Evolutionary conservation across 2,888 invertebrate species (phyloP).

Genomic region (Athrips mouffetella): DNA sequence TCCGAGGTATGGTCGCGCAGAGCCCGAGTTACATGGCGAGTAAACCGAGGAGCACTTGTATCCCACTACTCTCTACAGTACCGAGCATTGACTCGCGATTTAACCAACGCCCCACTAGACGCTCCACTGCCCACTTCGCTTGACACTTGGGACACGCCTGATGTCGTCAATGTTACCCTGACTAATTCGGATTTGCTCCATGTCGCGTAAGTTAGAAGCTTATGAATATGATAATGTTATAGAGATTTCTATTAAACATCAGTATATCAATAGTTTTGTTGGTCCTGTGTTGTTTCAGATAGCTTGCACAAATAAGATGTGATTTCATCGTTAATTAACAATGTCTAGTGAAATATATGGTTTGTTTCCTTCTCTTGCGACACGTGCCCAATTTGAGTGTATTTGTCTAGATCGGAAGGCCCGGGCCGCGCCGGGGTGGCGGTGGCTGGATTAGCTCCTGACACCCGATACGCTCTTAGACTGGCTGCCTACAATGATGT

Average conservation of each 20-base stretch:
- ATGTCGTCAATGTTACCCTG: conserved; percentile 64
- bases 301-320: conserved; percentile 9
- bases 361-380: neutral
- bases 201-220: conserved; percentile 59
- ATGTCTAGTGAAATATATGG: neutral
- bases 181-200: conserved; percentile 67
- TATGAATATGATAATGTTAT: conserved; percentile 40
- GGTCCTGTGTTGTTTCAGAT: conserved; percentile 2
- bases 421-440: conserved; percentile 65
- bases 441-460: conserved; percentile 84
- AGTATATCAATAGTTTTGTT: conserved; percentile 10
- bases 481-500: conserved; percentile 91
- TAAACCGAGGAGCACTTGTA: conserved; percentile 60
- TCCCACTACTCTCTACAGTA: conserved; percentile 69
- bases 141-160: conserved; percentile 63
- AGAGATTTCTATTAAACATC: conserved; percentile 31
- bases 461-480: conserved; percentile 87
- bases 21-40: conserved; percentile 65
- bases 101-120: conserved; percentile 53
- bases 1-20: conserved; percentile 70
- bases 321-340: too few species aligned
- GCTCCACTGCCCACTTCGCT: conserved; percentile 58
- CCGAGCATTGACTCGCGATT: conserved; percentile 54
- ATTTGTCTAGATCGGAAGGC: conserved; percentile 54
- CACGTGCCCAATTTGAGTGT: too few species aligned